These are phyloP conservation scores for Marmota monax DNA, from an alignment of 2,113 vertebrate species.

Conservation along the genomic window DNA sequence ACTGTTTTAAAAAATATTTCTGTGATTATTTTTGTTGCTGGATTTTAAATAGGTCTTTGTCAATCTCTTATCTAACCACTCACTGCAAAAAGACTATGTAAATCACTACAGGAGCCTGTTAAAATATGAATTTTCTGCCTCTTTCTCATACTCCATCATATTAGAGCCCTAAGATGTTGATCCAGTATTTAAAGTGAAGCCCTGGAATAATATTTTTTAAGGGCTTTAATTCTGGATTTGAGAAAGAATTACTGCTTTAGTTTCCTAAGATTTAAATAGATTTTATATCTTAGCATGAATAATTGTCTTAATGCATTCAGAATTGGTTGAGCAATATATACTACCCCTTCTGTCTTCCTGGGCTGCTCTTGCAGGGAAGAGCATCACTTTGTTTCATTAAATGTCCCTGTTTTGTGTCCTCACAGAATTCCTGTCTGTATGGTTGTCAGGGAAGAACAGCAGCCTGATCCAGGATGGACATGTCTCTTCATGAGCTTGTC, in stretches of 20 bases:
- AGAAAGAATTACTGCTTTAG: not conserved
- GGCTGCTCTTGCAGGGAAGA: conserved; percentile 19
- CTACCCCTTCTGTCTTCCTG: not conserved
- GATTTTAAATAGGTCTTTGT: not conserved
- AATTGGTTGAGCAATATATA: not conserved
- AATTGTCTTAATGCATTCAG: not conserved
- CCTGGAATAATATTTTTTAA: not conserved
- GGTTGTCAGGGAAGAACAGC: conserved; percentile 63
- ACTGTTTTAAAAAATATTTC: not conserved
- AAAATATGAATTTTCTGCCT: not conserved
- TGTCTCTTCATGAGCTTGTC: conserved; percentile 59
- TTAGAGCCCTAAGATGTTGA: not conserved
- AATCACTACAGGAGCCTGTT: not conserved
- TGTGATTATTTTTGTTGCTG: not conserved
- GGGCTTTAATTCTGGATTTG: not conserved
- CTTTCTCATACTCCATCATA: not conserved
- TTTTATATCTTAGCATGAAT: not conserved
- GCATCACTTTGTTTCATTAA: conserved; percentile 61
- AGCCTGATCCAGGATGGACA: conserved; percentile 38
- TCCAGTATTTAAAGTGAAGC: not conserved
- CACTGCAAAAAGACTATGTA: not conserved
- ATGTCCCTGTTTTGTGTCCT: conserved; percentile 60
- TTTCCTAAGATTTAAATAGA: not conserved
- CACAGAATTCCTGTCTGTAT: conserved; percentile 71
- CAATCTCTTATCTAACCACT: not conserved